Base-by-base conservation (phyloP, 1,140 invertebrate genomes). In the Caenorhabditis inopinata region DNA sequence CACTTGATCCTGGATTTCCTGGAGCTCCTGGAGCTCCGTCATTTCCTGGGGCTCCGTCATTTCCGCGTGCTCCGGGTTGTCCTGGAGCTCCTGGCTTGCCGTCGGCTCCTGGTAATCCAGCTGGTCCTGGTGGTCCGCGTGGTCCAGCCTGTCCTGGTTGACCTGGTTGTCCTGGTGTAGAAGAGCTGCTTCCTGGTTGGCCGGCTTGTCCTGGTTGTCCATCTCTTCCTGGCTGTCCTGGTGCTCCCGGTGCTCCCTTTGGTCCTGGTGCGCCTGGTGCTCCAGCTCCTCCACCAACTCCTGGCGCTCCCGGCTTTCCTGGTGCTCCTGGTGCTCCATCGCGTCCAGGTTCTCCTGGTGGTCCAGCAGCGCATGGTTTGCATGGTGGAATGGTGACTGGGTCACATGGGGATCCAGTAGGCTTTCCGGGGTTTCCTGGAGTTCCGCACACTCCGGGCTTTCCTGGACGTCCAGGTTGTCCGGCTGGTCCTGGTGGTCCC, bases 161-260 rank as follows among this genome's bases (percentile, higher is more conserved):
- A 25, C 49, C 49, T 53, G 49, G 49, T 11, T 62, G 53, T 62
- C 53, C 53, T 62, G 53, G 53, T 29, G 29, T 29, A 62, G 53
- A 62, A 6, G 53, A 62, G 53, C 53, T 62, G 12, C 27, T 16
- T 32, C 53, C 53, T 62, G 53, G 53, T 29, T 62, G 53, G n/a
- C 53, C 53, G 27, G 53, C 27, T 32, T 62, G 53, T 35, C 53
- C 53, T 62, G 53, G 53, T 62, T 62, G 53, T 62, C 53, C 53
- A 21, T 62, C 53, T 62, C 53, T 62, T 74, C 68, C 68, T 46
- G 68, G 68, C 12, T 74, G 35, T 74, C 68, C 68, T 25, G 68
- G 68, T 4, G 16, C 68, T 74, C 68, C 68, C 25, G 68, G 38
- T 16, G 68, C 35, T 74, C 68, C 68, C 53, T 62, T 62, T 62